phyloP scores from a whole-genome alignment of 2,797 vertebrate species.

The Sebastes oblongus region DNA sequence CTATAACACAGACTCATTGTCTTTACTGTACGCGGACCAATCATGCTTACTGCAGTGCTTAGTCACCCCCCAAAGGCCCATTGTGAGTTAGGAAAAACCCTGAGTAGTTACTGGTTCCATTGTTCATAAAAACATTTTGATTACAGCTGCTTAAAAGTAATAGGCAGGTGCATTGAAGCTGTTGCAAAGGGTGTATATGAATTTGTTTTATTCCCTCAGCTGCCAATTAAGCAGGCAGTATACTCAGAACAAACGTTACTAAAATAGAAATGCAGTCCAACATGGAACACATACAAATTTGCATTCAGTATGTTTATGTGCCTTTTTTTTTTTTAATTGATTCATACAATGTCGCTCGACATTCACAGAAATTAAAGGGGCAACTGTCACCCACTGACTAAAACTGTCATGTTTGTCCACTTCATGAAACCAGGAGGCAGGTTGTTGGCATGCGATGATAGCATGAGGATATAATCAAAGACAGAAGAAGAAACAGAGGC shows the following conservation, averaged over 20 bases:
- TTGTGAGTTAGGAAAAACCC: too few relatives aligned
- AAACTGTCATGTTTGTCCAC: not conserved
- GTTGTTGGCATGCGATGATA: not conserved
- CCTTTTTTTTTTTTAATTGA: not conserved
- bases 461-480: not conserved
- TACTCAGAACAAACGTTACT: not conserved
- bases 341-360: not conserved
- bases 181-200: conserved; percentile 9
- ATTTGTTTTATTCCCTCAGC: conserved; percentile 32
- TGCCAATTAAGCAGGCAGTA: conserved; percentile 30
- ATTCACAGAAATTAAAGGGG: not conserved
- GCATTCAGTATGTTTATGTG: not conserved
- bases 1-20: too few relatives aligned
- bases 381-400: not conserved
- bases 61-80: too few relatives aligned
- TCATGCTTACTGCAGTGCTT: too few relatives aligned
- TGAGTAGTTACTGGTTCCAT: not conserved
- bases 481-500: not conserved
- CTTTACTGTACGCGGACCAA: too few relatives aligned
- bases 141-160: conserved; percentile 1
- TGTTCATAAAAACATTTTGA: not conserved
- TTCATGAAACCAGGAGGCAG: not conserved
- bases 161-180: not conserved
- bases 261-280: conserved; percentile 22
- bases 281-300: conserved; percentile 4